Evolutionary conservation across 2,888 invertebrate species (phyloP).

Genomic region (Parnassius orleans): DNA sequence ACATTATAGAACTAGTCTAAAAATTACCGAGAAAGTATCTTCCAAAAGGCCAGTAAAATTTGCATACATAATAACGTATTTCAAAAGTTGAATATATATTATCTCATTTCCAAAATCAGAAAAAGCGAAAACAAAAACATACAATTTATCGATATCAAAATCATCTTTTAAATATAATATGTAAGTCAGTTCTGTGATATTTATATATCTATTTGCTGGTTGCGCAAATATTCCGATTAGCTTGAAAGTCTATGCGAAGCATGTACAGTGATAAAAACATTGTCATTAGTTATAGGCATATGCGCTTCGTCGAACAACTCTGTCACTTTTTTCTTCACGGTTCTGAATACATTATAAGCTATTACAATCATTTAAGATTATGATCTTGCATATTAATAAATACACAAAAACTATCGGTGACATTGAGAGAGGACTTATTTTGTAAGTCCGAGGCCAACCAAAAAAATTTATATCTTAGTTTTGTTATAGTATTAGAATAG

Average conservation of each 20-base stretch:
- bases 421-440: conserved; percentile 14
- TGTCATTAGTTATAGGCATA: conserved; percentile 41
- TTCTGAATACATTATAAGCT: conserved; percentile 64
- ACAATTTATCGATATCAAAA: too few species aligned
- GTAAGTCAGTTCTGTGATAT: neutral
- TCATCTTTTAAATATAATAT: neutral
- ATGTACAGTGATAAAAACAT: conserved; percentile 37
- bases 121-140: too few species aligned
- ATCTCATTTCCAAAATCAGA: too few species aligned
- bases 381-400: conserved; percentile 61
- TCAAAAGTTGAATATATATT: too few species aligned
- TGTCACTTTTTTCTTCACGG: conserved; percentile 48
- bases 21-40: too few species aligned
- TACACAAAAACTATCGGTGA: conserved; percentile 41
- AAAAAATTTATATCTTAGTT: too few species aligned
- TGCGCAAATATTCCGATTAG: conserved; percentile 22
- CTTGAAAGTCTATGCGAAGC: conserved; percentile 11
- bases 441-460: conserved; percentile 1
- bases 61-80: too few species aligned
- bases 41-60: too few species aligned
- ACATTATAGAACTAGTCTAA: too few species aligned
- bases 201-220: conserved; percentile 1
- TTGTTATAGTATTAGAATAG: too few species aligned
- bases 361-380: conserved; percentile 74
- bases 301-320: conserved; percentile 17